A percentile compares a stretch with the other conserved stretches of the same genome.
These are phyloP conservation scores for Pardalotus punctatus DNA, from an alignment of 2,113 vertebrate species.

Conservation along the genomic window DNA sequence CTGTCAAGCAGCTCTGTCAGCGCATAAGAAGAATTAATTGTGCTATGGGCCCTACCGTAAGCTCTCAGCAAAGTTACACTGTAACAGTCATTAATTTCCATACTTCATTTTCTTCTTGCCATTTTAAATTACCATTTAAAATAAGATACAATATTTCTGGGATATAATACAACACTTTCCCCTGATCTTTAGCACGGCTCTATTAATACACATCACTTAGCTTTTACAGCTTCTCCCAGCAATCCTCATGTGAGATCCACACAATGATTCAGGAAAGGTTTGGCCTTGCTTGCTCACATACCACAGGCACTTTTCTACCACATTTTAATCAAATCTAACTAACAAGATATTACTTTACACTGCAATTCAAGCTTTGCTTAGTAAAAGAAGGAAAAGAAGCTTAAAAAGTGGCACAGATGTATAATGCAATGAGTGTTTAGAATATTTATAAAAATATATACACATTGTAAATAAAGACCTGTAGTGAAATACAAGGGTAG, in stretches of 20 bases:
- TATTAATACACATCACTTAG: background rate
- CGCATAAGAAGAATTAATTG: background rate
- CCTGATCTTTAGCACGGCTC: background rate
- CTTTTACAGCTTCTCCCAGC: background rate
- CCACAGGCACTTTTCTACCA: background rate
- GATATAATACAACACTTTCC: constrained; percentile 6
- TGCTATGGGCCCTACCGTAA: accelerated
- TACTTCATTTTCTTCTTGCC: constrained; percentile 16
- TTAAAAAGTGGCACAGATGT: background rate
- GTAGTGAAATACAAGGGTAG: background rate
- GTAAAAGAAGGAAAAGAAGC: background rate
- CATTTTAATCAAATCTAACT: background rate
- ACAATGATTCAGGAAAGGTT: background rate
- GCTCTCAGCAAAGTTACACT: background rate
- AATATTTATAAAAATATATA: background rate
- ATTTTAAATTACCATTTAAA: background rate
- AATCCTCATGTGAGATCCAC: background rate
- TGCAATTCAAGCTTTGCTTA: background rate
- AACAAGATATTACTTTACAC: background rate
- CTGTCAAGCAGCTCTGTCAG: background rate
- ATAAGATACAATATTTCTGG: background rate
- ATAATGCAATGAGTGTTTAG: background rate
- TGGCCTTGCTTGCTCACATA: background rate
- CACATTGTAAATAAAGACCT: background rate
- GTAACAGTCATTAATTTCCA: constrained; percentile 33